phyloP scores from a whole-genome alignment of 2,113 vertebrate species.

The Carassius auratus region DNA sequence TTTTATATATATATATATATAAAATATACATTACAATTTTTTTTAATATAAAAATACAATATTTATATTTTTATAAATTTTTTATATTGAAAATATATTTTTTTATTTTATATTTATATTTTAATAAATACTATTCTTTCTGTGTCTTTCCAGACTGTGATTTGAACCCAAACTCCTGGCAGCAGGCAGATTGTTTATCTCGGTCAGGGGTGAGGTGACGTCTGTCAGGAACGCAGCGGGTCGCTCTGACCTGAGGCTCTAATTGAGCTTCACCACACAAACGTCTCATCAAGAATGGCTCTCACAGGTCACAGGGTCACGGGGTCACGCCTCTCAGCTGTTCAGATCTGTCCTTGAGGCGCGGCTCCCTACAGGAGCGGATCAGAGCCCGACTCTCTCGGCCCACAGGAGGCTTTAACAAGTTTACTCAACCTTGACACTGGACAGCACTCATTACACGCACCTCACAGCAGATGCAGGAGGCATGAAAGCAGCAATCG shows the following conservation, averaged over 20 bases:
- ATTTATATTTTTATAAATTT: too few relatives aligned
- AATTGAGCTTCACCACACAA: neutral
- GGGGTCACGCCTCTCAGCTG: slow-evolving; percentile 52
- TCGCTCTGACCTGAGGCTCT: neutral
- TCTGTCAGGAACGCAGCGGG: neutral
- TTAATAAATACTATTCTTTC: too few relatives aligned
- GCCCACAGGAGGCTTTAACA: slow-evolving; percentile 27
- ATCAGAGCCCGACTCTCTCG: neutral
- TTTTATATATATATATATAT: too few relatives aligned
- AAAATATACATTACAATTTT: too few relatives aligned
- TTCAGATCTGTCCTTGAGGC: slow-evolving; percentile 39
- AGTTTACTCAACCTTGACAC: slow-evolving; percentile 51
- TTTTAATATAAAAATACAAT: too few relatives aligned
- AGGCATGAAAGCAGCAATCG: neutral
- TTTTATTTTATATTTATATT: too few relatives aligned
- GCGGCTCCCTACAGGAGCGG: neutral
- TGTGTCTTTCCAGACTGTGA: too few relatives aligned
- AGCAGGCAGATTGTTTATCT: neutral
- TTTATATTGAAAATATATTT: too few relatives aligned
- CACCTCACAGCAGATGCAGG: too few relatives aligned
- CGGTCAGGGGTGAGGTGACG: neutral
- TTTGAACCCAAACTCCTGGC: neutral
- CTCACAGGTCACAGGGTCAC: slow-evolving; percentile 32
- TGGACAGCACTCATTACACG: too few relatives aligned
- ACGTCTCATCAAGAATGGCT: slow-evolving; percentile 19